Base-by-base conservation (phyloP, 1,140 invertebrate species). In the Drosophila novamexicana region DNA sequence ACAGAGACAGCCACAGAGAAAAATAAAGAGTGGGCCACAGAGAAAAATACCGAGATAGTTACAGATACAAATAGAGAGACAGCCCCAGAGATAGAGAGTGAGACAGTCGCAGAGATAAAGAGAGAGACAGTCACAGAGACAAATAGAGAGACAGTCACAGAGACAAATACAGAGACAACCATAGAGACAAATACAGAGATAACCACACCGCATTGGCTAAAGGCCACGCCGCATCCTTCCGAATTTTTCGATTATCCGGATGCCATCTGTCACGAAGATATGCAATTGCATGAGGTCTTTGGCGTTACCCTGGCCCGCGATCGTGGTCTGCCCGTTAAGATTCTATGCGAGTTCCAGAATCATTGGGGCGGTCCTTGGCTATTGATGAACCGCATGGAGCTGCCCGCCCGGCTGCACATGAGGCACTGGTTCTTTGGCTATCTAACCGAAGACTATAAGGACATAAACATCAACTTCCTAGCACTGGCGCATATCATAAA, bases 391-490 rank as follows among this genome's bases (percentile, higher is more conserved):
- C 82, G 82, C 7, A 72, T 85, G 1, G 71, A 86, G 53, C 57
- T 85, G 34, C 82, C 82, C 0, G 58, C 34, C 0, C 71, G 82
- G 0, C n/a, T 85, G 0, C 82, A 85, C 14, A 53, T 86, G 64
- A 39, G 82, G 0, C 82, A 86, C 39, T 85, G 82, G 82, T 76
- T 69, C 40, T 79, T 85, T 7, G 82, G 82, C 14, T 86, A 85
- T 10, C 7, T 81, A 1, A 76, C 78, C 6, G 75, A 85, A 0
- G 82, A 85, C 45, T 85, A 79, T 8, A 76, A 73, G 64, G 82
- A 85, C 7, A 22, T 86, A 42, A 85, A 86, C 34, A 81, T 79
- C 7, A 85, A 85, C n/a, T 76, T 86, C 1, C 3, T 85, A 14
- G 57, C 61, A 0, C 32, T 85, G 75, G 78, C 78, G 0, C 57